Evolutionary conservation across 2,797 vertebrate genomes (phyloP).

Genomic region (Gymnothorax reevesii): DNA sequence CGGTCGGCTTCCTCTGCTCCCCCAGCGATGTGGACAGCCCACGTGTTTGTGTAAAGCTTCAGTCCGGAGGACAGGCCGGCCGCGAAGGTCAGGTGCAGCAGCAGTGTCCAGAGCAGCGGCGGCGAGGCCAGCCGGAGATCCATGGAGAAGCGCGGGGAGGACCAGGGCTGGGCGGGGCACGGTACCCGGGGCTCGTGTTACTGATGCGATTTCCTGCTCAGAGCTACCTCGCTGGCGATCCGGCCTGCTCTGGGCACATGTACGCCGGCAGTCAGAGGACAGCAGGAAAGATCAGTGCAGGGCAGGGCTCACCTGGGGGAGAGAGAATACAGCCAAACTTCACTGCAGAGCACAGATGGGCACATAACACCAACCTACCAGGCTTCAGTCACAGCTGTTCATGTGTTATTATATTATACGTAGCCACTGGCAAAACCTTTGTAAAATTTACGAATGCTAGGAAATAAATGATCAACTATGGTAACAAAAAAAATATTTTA

Average conservation of each 20-base stretch:
- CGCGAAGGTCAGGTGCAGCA: slow-evolving; percentile 72
- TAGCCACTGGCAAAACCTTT: too few relatives aligned
- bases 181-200: neutral
- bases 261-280: neutral
- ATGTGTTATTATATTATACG: too few relatives aligned
- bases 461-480: too few relatives aligned
- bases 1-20: slow-evolving; percentile 79
- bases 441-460: too few relatives aligned
- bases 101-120: slow-evolving; percentile 76
- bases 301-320: neutral
- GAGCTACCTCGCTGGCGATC: neutral
- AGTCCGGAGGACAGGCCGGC: slow-evolving; percentile 66
- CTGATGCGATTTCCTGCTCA: neutral
- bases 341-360: neutral
- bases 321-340: neutral
- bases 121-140: slow-evolving; percentile 77
- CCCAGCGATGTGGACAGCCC: slow-evolving; percentile 87
- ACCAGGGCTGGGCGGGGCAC: neutral
- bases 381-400: too few relatives aligned
- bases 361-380: neutral
- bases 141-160: slow-evolving; percentile 65
- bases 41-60: slow-evolving; percentile 90
- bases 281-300: slow-evolving; percentile 5
- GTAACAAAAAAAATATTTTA: neutral
- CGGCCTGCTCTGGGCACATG: slow-evolving; percentile 7